Conservation (phyloP, 2,888 invertebrate genomes). For the Brenthis hecate region DNA sequence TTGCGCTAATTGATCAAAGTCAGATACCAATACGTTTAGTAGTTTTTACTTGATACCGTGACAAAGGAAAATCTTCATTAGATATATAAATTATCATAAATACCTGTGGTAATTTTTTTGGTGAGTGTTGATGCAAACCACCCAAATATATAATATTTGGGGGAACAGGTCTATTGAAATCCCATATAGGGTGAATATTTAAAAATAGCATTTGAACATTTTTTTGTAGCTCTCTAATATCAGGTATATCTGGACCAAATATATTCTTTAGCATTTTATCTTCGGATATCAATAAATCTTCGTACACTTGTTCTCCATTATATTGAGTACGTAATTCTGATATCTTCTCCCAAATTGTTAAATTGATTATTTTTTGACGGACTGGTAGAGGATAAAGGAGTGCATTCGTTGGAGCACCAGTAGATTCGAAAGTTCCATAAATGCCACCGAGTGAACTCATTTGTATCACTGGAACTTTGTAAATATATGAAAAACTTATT, state of each 20-base stretch:
- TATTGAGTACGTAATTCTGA: constrained; percentile 35
- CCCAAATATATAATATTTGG: constrained; percentile 66
- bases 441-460: constrained; percentile 52
- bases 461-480: constrained; percentile 56
- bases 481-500: constrained; percentile 49
- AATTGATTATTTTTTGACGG: constrained; percentile 41
- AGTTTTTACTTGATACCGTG: constrained; percentile 3
- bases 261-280: constrained; percentile 37
- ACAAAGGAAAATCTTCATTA: not conserved
- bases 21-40: not conserved
- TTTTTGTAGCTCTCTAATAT: constrained; percentile 43
- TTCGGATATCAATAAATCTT: constrained; percentile 30
- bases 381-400: constrained; percentile 44
- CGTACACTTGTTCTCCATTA: constrained; percentile 7
- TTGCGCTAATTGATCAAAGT: too few species aligned
- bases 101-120: constrained; percentile 18
- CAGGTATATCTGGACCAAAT: constrained; percentile 48
- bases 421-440: constrained; percentile 39
- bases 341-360: constrained; percentile 44
- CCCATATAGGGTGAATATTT: constrained; percentile 63
- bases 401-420: constrained; percentile 50
- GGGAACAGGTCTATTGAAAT: constrained; percentile 59
- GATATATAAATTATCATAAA: not conserved
- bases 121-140: constrained; percentile 61
- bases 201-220: constrained; percentile 63